phyloP scores from a whole-genome alignment of 2,797 vertebrate species.

The Prionace glauca region DNA sequence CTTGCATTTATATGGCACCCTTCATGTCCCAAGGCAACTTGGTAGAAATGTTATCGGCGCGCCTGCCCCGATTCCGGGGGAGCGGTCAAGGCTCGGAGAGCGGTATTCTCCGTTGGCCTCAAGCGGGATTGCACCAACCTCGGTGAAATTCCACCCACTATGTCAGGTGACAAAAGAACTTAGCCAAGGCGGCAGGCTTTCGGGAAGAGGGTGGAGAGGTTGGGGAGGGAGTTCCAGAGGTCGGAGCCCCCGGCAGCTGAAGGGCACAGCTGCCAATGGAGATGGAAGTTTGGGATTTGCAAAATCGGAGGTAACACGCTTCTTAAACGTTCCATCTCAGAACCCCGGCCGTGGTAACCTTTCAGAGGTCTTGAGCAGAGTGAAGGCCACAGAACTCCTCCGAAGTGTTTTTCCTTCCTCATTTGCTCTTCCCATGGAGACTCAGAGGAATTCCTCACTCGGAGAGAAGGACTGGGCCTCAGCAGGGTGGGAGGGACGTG shows the following conservation, averaged over 20 bases:
- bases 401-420: too few species aligned
- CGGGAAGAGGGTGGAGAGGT: neutral
- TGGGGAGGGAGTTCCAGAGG: neutral
- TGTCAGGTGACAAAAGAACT: neutral
- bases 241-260: neutral
- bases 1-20: neutral
- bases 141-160: neutral
- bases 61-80: too few species aligned
- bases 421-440: neutral
- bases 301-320: neutral
- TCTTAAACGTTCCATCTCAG: too few species aligned
- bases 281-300: neutral
- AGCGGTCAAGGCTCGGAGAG: too few species aligned
- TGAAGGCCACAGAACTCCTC: neutral
- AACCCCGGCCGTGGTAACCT: neutral
- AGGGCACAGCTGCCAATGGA: neutral
- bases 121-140: too few species aligned
- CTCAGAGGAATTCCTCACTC: neutral
- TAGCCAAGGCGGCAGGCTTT: neutral
- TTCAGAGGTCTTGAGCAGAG: neutral
- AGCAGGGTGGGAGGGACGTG: too few species aligned
- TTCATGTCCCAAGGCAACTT: neutral
- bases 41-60: too few species aligned
- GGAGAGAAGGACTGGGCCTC: too few species aligned
- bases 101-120: too few species aligned